These are phyloP conservation scores for Acanthisitta chloris DNA, from an alignment of 2,113 vertebrate species.

Conservation along the genomic window DNA sequence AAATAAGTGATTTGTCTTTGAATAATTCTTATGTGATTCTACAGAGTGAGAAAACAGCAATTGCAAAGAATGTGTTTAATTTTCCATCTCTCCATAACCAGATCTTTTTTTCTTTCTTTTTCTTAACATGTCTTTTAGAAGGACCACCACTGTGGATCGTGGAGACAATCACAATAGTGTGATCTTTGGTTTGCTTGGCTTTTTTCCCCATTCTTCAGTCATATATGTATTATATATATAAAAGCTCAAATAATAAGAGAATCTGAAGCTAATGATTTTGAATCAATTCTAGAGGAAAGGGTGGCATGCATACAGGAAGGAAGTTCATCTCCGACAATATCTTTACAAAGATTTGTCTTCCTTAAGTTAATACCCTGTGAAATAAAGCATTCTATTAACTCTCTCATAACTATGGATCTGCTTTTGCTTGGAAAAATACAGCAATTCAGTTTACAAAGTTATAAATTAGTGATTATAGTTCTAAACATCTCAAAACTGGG, in stretches of 20 bases:
- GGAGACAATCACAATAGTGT: not conserved
- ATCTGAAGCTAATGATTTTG: not conserved
- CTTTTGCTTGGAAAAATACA: not conserved
- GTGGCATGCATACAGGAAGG: not conserved
- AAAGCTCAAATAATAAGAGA: not conserved
- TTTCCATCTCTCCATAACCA: not conserved
- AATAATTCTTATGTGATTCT: not conserved
- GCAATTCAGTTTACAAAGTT: not conserved
- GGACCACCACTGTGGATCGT: not conserved
- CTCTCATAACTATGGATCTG: rapidly evolving
- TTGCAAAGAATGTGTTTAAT: rapidly evolving
- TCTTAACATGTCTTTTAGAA: not conserved
- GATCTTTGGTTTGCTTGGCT: not conserved
- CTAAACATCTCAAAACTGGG: not conserved
- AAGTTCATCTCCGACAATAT: not conserved
- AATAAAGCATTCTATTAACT: not conserved
- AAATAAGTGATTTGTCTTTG: not conserved
- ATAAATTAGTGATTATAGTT: not conserved
- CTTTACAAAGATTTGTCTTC: not conserved
- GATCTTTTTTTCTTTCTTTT: not conserved
- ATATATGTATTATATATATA: no score
- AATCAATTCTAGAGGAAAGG: not conserved
- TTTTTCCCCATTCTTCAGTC: not conserved
- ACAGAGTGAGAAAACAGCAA: not conserved
- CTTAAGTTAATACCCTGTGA: not conserved